Base-by-base conservation (phyloP, 2,888 invertebrate species). In the Yponomeuta sedellus region DNA sequence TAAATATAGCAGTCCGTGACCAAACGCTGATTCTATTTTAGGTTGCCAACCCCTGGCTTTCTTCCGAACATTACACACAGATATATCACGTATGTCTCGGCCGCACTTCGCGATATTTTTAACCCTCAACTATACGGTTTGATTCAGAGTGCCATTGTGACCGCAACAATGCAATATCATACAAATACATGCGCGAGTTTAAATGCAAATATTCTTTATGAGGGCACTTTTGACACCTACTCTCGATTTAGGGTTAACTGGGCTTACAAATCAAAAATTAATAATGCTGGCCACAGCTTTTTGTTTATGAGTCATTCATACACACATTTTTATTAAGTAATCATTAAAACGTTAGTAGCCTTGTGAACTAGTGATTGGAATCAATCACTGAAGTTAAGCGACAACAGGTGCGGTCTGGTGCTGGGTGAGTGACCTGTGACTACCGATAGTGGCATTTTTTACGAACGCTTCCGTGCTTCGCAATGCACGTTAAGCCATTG, bases 71-170 rank as follows among this genome's bases (percentile, higher is more conserved):
- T 64, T 66, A 68, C 67, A 65, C 66, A 64, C 70, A 70, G 68
- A 75, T 82, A 78, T 74, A 80, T 83, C 80, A 81, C 73, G 68
- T 74, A 73, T 72, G 75, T 72, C 71, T 52, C 56, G 65, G 34
- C 61, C 67, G 67, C 71, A 72, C 73, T 74, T 69, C 70, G 81
- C 76, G 75, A 82, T 85, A 86, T 86, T 86, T 88, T 87, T 86
- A 79, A 77, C 79, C 64, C 71, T 71, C 80, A 84, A 85, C 84
- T 84, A 83, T 81, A 82, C 81, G 82, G 77, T 86, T 88, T 88
- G 86, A 86, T 84, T 83, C 88, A 85, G 77, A 73, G 73, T 71
- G 65, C 81, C 76, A 87, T 90, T 89, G 89, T 90, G 76, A 69
- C 68, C 64, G 72, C 66, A 69, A 69, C 69, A 69, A 69, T 69